These are phyloP conservation scores for Brevimyrus niger DNA, from an alignment of 2,113 vertebrate genomes.

Conservation along the genomic window DNA sequence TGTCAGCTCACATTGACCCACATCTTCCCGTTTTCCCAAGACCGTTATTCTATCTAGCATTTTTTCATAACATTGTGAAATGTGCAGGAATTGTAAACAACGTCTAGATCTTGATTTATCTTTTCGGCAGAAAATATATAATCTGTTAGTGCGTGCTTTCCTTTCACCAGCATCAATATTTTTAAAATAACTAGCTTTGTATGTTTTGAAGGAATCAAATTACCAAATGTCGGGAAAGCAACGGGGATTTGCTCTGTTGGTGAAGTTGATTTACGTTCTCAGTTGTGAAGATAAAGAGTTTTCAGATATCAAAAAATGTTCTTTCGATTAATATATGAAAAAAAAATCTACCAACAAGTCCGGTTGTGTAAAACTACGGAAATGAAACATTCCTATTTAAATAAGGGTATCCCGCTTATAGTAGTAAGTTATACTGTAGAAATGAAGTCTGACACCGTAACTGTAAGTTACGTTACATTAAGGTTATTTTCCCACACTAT, in stretches of 20 bases:
- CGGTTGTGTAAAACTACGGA: neutral
- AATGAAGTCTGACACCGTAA: neutral
- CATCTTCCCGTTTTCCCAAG: neutral
- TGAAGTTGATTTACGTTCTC: neutral
- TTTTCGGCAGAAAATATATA: neutral
- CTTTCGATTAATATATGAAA: neutral
- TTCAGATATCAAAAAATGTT: neutral
- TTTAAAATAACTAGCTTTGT: neutral
- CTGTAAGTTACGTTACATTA: neutral
- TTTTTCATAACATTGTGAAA: neutral
- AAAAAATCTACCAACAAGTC: neutral
- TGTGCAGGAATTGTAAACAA: neutral
- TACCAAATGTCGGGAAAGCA: neutral
- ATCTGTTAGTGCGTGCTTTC: neutral
- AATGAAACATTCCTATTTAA: neutral
- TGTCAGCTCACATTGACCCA: slow-evolving; percentile 8
- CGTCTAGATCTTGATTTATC: neutral
- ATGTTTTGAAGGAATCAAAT: neutral
- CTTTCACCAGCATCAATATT: neutral
- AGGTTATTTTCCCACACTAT: neutral
- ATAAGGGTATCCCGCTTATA: neutral
- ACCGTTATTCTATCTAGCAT: neutral
- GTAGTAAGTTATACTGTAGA: neutral
- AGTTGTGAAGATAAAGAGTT: neutral
- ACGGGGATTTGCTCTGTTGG: neutral